Base-by-base conservation (phyloP, 2,888 invertebrate genomes). In the Listrodromus nycthemerus region DNA sequence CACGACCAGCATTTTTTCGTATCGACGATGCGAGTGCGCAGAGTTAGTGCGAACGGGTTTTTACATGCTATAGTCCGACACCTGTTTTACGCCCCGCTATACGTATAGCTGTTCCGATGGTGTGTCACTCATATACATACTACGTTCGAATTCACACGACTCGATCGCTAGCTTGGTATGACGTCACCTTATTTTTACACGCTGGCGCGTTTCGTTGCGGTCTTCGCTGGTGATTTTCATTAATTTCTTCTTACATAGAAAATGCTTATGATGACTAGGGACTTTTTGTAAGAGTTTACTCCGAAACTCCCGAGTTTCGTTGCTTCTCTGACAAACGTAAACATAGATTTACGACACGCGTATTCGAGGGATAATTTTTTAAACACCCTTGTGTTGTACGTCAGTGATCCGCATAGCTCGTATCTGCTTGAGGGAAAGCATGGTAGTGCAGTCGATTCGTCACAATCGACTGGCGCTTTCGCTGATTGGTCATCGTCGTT, bases 31-130 rank as follows among this genome's bases (percentile, higher is more conserved):
- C 30, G 27, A 41, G 8, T 21, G 33, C 33, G 16, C 30, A 21
- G 33, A 50, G 33, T 65, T 73, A 75, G 63, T 61, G 48, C 19
- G 45, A 77, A 77, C 69, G 10, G 58, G 69, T 61, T 77, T 19
- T 77, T 27, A 48, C 48, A n/a, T 10, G 67, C 45, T 77, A 77
- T 61, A 61, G 77, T 77, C 30, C 45, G 41, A 77, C 77, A 77
- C 69, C 77, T 77, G 77, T 77, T 77, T 21, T 45, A 50, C 61
- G 45, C 41, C 21, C 58, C 61, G 27, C 27, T 45, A 19, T 61
- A 73, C 30, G n/a, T n/a, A 41, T 73, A 73, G 58, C 41, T 73
- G 58, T 73, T 61, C 41, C 13, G 27, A 27, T 61, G 73, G 58
- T 73, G 61, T 45, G 73, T 45, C 61, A 73, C n/a, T 41, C 41